Evolutionary conservation across 2,113 vertebrate species (phyloP).

Genomic region (Onychostruthus taczanowskii): DNA sequence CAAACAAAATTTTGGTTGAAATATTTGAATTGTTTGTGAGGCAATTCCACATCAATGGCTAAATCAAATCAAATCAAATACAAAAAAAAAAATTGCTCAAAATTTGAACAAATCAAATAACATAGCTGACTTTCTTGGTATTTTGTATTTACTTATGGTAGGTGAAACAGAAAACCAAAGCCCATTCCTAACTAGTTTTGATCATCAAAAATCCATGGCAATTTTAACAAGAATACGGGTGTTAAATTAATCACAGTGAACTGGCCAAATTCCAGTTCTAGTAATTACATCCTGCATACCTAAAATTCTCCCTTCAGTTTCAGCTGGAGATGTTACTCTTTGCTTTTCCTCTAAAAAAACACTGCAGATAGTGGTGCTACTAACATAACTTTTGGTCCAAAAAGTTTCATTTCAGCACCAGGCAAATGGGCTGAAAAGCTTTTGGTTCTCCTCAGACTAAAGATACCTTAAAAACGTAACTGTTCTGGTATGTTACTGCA

Average conservation of each 20-base stretch:
- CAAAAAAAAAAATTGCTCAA: too few species aligned
- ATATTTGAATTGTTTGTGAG: not conserved
- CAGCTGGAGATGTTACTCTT: not conserved
- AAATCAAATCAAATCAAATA: too few species aligned
- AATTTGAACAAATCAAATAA: not conserved
- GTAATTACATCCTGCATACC: conserved; percentile 51
- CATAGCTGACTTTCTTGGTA: not conserved
- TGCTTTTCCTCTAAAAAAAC: not conserved
- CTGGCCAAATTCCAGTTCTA: conserved; percentile 45
- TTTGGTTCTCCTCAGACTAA: not conserved
- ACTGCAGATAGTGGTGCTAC: not conserved
- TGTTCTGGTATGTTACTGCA: not conserved
- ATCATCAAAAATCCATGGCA: conserved; percentile 42
- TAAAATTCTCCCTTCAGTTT: conserved; percentile 39
- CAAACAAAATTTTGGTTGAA: not conserved
- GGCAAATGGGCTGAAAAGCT: not conserved
- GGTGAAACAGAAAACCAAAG: not conserved
- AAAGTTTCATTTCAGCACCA: not conserved
- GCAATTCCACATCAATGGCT: not conserved
- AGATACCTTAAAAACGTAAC: not conserved
- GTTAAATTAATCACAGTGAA: conserved; percentile 59
- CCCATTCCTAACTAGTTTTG: not conserved
- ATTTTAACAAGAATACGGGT: conserved; percentile 34
- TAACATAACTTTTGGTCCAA: not conserved
- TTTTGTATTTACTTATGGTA: conserved; percentile 17